phyloP scores from a whole-genome alignment of 2,888 invertebrate species.

The Nemapogon koenigi region DNA sequence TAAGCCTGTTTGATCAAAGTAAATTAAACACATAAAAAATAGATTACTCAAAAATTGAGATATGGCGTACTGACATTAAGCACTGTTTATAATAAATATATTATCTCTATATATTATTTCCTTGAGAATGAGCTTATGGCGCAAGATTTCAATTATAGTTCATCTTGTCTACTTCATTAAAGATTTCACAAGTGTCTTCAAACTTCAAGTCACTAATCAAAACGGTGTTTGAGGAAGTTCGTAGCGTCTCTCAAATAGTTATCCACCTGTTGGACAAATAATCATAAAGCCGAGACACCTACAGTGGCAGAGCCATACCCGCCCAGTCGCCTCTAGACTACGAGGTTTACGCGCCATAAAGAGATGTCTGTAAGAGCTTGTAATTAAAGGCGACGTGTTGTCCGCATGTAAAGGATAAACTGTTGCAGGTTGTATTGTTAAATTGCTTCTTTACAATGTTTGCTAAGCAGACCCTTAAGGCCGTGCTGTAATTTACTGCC shows the following conservation, averaged over 20 bases:
- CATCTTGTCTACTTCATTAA: too few species aligned
- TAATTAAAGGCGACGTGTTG: conserved; percentile 28
- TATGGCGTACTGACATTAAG: too few species aligned
- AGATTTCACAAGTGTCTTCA: too few species aligned
- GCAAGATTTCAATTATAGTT: too few species aligned
- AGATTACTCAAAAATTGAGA: too few species aligned
- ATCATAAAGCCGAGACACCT: conserved; percentile 30
- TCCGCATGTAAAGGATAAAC: conserved; percentile 19
- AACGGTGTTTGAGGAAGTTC: background rate
- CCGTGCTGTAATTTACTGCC: conserved; percentile 7
- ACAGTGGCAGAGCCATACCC: conserved; percentile 21
- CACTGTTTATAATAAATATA: too few species aligned
- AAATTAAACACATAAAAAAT: too few species aligned
- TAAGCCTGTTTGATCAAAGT: too few species aligned
- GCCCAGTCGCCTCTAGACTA: too few species aligned
- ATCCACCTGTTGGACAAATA: conserved; percentile 45
- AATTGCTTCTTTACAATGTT: conserved; percentile 6
- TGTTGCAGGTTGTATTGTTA: conserved; percentile 26
- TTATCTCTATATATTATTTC: too few species aligned
- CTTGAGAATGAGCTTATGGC: too few species aligned
- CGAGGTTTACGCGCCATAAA: conserved; percentile 23
- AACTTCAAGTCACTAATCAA: too few species aligned
- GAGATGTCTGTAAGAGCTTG: conserved; percentile 17
- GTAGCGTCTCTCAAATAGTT: conserved; percentile 5
- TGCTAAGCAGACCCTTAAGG: conserved; percentile 6